Conservation (phyloP, 2,113 vertebrate species). For the Hemiscyllium ocellatum region DNA sequence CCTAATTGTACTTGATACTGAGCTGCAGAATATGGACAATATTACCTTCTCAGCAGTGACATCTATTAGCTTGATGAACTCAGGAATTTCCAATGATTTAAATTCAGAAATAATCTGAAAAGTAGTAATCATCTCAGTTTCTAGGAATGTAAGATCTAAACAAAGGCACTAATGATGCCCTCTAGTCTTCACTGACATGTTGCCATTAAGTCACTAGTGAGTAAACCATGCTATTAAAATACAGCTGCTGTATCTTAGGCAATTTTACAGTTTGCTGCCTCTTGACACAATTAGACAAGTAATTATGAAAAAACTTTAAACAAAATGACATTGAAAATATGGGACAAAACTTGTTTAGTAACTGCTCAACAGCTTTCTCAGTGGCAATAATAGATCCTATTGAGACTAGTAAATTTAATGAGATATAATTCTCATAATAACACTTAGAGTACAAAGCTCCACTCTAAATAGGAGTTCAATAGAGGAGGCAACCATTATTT, state of each 20-base stretch:
- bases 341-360: neutral
- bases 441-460: neutral
- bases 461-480: constrained; percentile 1
- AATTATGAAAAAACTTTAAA: constrained; percentile 30
- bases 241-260: constrained; percentile 14
- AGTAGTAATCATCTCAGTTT: neutral
- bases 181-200: constrained; percentile 23
- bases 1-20: neutral
- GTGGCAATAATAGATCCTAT: neutral
- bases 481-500: neutral
- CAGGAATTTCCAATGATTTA: neutral
- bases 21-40: neutral
- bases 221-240: constrained; percentile 22
- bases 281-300: constrained; percentile 18
- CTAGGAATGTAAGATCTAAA: neutral
- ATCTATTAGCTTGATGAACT: constrained; percentile 1
- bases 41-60: neutral
- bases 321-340: constrained; percentile 25
- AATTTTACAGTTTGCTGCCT: constrained; percentile 32
- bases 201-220: constrained; percentile 7
- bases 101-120: constrained; percentile 14
- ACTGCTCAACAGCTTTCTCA: neutral
- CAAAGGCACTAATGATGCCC: constrained; percentile 23
- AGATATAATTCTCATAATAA: neutral
- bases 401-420: neutral